These are phyloP conservation scores for Machimus atricapillus DNA, from an alignment of 2,888 invertebrate genomes.

Conservation along the genomic window DNA sequence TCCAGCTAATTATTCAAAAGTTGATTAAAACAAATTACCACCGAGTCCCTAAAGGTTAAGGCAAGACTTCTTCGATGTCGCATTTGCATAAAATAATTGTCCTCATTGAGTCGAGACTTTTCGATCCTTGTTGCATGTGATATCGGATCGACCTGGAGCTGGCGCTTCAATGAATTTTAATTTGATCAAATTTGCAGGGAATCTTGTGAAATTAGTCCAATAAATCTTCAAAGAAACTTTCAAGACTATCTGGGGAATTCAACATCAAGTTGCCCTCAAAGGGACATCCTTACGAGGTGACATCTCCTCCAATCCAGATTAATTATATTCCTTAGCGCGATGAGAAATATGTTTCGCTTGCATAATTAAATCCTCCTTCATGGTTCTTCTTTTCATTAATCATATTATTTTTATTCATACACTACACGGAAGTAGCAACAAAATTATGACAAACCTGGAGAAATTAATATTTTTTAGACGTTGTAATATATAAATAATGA, in stretches of 20 bases:
- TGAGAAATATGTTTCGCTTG: background rate
- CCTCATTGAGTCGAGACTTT: constrained; percentile 38
- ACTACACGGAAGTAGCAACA: no score
- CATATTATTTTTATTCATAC: no score
- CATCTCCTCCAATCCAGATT: background rate
- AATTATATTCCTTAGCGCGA: background rate
- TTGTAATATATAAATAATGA: no score
- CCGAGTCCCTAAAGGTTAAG: constrained; percentile 42
- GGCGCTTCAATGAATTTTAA: constrained; percentile 32
- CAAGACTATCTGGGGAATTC: background rate
- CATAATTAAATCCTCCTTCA: background rate
- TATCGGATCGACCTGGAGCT: constrained; percentile 8
- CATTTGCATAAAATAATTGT: constrained; percentile 48
- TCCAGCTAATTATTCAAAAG: constrained; percentile 44
- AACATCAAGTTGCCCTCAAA: background rate
- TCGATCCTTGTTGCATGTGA: constrained; percentile 39
- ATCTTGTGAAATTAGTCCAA: constrained; percentile 25
- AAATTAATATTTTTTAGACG: background rate
- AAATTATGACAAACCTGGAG: background rate
- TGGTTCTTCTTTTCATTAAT: background rate
- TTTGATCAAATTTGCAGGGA: constrained; percentile 23
- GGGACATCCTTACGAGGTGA: background rate
- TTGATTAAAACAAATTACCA: constrained; percentile 48
- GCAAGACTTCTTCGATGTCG: constrained; percentile 21
- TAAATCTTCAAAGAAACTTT: constrained; percentile 14